Percentiles rank a stretch among this genome's conserved stretches.
Conservation (phyloP, 37 sponge, comb jelly and placozoan genomes). For the Amphimedon queenslandica region DNA sequence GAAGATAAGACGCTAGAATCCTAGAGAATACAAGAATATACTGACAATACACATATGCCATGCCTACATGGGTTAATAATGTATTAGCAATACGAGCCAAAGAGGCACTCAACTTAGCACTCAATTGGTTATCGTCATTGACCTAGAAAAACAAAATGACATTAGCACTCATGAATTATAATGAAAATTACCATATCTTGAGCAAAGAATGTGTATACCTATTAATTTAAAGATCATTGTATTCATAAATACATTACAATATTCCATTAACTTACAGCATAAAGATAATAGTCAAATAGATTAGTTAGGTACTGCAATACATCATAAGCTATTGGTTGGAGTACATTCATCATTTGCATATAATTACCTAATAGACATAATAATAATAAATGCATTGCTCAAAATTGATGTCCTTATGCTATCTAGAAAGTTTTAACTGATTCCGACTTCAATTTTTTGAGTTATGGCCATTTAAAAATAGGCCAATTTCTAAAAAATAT, state of each 20-base stretch:
- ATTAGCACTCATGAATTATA: not conserved
- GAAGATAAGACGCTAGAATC: not conserved
- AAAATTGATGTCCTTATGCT: too few species aligned
- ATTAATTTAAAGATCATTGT: not conserved
- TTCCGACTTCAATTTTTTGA: too few species aligned
- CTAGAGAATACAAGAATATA: too few species aligned
- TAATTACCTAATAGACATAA: conserved; percentile 69
- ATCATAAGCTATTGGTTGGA: conserved; percentile 91
- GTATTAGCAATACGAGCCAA: conserved; percentile 65
- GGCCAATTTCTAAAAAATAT: too few species aligned
- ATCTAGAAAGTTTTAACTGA: too few species aligned
- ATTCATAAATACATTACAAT: not conserved
- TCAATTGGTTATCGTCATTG: conserved; percentile 25
- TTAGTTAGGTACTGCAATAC: conserved; percentile 88
- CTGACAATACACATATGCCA: too few species aligned
- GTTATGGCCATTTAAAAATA: too few species aligned
- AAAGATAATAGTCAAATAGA: conserved; percentile 93
- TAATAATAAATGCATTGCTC: not conserved
- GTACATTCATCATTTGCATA: conserved; percentile 93
- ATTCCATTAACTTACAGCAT: conserved; percentile 57
- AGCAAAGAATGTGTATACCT: conserved; percentile 80
- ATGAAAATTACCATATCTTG: conserved; percentile 50
- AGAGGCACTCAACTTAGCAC: conserved; percentile 57
- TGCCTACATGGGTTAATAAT: conserved; percentile 19
- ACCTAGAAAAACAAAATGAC: not conserved